Conservation (phyloP, 2,113 vertebrate genomes). For the Eira barbara region DNA sequence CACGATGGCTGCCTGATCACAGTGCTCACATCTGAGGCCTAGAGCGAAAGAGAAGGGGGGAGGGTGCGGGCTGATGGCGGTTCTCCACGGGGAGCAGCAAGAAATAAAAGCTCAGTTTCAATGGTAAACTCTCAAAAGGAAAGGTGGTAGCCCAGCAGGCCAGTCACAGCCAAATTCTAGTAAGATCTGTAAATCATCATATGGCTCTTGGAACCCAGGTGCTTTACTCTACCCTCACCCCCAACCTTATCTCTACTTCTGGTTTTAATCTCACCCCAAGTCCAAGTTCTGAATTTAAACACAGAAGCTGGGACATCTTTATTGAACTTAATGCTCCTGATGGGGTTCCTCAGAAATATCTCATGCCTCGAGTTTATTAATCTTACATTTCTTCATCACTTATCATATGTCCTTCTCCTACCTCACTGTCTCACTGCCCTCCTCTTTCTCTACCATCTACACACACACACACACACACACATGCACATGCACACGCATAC, state of each 20-base stretch:
- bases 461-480: background rate
- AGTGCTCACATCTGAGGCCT: background rate
- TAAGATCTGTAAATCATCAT: background rate
- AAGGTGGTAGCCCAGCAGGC: background rate
- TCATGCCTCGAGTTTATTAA: background rate
- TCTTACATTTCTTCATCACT: background rate
- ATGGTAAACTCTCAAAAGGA: background rate
- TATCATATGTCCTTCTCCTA: background rate
- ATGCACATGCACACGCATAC: background rate
- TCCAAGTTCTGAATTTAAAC: background rate
- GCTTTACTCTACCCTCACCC: background rate
- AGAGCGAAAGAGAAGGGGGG: background rate
- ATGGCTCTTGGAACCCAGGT: background rate
- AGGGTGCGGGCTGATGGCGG: rapidly evolving
- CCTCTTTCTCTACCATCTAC: background rate
- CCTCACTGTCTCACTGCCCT: background rate
- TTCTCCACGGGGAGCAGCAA: background rate
- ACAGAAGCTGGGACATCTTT: background rate
- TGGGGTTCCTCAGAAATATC: background rate
- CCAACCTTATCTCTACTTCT: background rate
- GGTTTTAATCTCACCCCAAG: background rate
- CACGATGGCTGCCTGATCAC: no score
- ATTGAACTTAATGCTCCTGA: background rate
- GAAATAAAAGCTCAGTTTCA: background rate
- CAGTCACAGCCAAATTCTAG: background rate